Conservation (phyloP, 1,140 invertebrate species). For the Zaprionus inermis region DNA sequence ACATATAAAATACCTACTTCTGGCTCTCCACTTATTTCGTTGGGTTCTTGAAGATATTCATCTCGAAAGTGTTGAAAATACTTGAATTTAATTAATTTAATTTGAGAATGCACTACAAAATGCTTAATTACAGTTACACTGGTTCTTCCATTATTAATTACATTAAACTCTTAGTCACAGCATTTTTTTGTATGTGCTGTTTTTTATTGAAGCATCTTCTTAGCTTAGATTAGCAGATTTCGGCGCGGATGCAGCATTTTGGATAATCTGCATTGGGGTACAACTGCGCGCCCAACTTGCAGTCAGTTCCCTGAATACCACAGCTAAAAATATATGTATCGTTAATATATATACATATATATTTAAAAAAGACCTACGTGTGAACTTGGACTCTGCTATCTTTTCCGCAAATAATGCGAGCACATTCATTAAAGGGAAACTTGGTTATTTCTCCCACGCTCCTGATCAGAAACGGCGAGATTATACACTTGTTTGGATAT, state of each 20-base stretch:
- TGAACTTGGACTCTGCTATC: conserved; percentile 8
- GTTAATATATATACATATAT: neutral
- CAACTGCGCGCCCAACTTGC: neutral
- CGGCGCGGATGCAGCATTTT: neutral
- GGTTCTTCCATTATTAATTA: no score
- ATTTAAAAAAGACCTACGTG: conserved; percentile 1
- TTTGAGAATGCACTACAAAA: neutral
- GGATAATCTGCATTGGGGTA: conserved; percentile 30
- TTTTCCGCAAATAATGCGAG: conserved; percentile 3
- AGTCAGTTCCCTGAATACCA: neutral
- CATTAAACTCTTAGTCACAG: no score
- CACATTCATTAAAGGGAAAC: conserved; percentile 9
- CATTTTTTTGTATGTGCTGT: no score
- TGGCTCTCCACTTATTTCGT: neutral
- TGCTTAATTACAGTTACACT: no score
- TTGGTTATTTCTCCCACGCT: neutral
- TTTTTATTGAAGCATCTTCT: no score
- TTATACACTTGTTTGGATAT: conserved; percentile 24
- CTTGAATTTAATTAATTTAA: neutral
- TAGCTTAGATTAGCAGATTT: neutral
- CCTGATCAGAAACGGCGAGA: conserved; percentile 7
- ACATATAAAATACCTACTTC: no score
- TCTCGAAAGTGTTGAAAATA: neutral
- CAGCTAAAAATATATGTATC: conserved; percentile 15
- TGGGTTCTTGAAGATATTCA: neutral